A percentile compares a stretch with the other conserved stretches of the same genome.
phyloP scores from a whole-genome alignment of 2,113 vertebrate genomes.

The Chionis minor region DNA sequence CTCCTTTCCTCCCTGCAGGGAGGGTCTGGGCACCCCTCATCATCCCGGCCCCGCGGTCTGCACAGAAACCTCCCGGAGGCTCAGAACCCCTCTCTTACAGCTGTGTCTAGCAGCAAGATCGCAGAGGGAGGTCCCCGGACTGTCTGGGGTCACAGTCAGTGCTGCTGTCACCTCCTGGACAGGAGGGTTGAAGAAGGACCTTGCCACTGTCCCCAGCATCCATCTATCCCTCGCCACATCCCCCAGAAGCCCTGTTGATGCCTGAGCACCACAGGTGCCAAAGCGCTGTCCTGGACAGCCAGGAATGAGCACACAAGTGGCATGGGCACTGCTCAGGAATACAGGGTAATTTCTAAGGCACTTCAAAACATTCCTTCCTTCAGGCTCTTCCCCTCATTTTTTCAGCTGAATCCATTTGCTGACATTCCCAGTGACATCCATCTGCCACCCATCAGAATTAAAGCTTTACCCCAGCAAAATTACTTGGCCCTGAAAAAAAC shows the following conservation, averaged over 20 bases:
- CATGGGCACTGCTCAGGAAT: not conserved
- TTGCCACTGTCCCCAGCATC: not conserved
- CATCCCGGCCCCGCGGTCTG: not conserved
- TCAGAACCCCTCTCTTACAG: not conserved
- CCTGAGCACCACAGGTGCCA: not conserved
- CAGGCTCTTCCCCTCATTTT: not conserved
- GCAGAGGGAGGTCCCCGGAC: not conserved
- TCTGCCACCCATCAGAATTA: not conserved
- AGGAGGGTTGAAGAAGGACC: not conserved
- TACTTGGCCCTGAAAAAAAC: not conserved
- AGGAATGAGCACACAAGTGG: not conserved
- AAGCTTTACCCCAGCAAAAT: not conserved
- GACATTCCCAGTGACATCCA: not conserved
- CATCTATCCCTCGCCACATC: accelerated
- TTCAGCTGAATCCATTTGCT: not conserved
- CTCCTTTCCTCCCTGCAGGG: not conserved
- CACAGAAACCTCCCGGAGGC: not conserved
- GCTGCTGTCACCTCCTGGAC: not conserved
- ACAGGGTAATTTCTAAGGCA: not conserved
- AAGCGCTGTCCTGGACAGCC: not conserved
- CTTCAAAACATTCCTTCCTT: not conserved
- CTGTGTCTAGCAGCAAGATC: not conserved
- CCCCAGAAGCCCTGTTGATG: not conserved
- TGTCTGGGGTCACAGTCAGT: not conserved
- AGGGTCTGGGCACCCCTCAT: not conserved